Conservation (phyloP, 2,113 vertebrate genomes). For the Phalacrocorax brasilianus region DNA sequence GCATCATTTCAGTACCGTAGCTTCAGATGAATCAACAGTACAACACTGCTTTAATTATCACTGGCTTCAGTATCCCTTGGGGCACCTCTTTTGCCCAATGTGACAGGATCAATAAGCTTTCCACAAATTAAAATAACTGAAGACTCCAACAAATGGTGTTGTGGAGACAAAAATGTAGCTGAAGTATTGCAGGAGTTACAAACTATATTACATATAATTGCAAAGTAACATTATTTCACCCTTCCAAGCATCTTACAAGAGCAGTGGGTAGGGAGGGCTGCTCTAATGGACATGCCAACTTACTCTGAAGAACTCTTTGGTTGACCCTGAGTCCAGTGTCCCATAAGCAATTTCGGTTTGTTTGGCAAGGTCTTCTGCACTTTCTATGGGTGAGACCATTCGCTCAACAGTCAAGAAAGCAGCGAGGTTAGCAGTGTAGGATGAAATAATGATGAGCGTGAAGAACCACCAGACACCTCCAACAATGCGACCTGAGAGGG, state of each 20-base stretch:
- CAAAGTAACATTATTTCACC: background rate
- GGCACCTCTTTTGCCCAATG: background rate
- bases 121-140: slow-evolving; percentile 27
- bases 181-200: background rate
- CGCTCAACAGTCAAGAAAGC: slow-evolving; percentile 98
- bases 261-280: background rate
- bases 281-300: slow-evolving; percentile 34
- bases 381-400: slow-evolving; percentile 99
- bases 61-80: background rate
- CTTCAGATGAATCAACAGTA: slow-evolving; percentile 24
- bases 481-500: slow-evolving; percentile 97
- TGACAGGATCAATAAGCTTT: slow-evolving; percentile 46
- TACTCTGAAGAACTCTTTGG: slow-evolving; percentile 99
- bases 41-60: slow-evolving; percentile 50
- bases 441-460: slow-evolving; percentile 99
- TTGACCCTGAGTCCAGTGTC: slow-evolving; percentile 96
- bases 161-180: background rate
- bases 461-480: slow-evolving; percentile 99
- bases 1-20: background rate
- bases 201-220: background rate
- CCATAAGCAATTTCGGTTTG: slow-evolving; percentile 99
- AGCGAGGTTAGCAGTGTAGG: slow-evolving; percentile 98
- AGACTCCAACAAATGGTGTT: slow-evolving; percentile 1
- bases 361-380: slow-evolving; percentile 97
- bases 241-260: background rate